Percentiles rank a stretch among this genome's conserved stretches.
Evolutionary conservation across 2,888 invertebrate species (phyloP).

Genomic region (Thalpophila matura): DNA sequence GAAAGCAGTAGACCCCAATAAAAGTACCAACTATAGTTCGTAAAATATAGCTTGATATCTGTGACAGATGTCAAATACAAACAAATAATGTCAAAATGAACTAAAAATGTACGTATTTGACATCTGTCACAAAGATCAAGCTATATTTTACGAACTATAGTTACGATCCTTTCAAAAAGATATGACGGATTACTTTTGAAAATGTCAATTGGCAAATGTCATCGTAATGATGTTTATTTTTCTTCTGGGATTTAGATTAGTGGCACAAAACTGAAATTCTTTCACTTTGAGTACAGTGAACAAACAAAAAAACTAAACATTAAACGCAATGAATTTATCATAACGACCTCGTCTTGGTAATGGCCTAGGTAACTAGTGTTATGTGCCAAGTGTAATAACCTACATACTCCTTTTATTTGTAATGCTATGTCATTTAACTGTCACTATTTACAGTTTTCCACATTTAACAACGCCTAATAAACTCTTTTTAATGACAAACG

Average conservation of each 20-base stretch:
- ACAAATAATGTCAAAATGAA: too few species aligned
- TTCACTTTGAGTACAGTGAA: constrained; percentile 13
- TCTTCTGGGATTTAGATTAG: constrained; percentile 27
- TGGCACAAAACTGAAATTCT: constrained; percentile 20
- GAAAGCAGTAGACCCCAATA: too few species aligned
- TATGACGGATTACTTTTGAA: too few species aligned
- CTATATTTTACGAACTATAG: too few species aligned
- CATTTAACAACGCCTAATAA: constrained; percentile 24
- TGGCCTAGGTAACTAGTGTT: constrained; percentile 1
- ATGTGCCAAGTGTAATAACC: constrained; percentile 42
- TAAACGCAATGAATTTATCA: constrained; percentile 25
- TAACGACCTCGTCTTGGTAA: constrained; percentile 36
- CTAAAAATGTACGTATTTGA: too few species aligned
- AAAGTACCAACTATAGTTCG: too few species aligned
- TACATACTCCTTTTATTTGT: constrained; percentile 37
- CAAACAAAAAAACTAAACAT: constrained; percentile 29
- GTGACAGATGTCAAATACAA: too few species aligned
- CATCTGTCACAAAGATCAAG: too few species aligned
- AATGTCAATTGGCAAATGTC: too few species aligned
- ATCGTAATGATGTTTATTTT: too few species aligned
- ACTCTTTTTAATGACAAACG: constrained; percentile 30
- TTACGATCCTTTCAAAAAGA: too few species aligned
- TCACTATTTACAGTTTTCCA: constrained; percentile 48
- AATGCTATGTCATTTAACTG: constrained; percentile 34
- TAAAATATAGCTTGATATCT: too few species aligned